Conservation (phyloP, 2,888 invertebrate species). For the Alloplasta piceator region DNA sequence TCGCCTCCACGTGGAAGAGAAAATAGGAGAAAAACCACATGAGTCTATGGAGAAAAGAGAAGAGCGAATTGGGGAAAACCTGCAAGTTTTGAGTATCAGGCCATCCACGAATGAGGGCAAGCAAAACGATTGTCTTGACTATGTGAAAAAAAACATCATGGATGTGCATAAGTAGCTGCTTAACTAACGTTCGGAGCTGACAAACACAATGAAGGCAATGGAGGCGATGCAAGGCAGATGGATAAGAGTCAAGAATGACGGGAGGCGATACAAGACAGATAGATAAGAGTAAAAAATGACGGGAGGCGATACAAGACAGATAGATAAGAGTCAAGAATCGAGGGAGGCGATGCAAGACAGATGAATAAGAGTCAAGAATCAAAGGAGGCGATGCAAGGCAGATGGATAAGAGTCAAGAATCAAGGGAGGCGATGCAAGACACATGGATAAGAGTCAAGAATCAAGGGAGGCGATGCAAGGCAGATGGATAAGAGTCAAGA, state of each 20-base stretch:
- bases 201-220: background rate
- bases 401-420: constrained; percentile 1
- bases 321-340: background rate
- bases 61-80: constrained; percentile 24
- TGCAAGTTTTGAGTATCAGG: constrained; percentile 12
- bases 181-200: too few relatives aligned
- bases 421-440: constrained; percentile 2
- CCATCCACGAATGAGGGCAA: background rate
- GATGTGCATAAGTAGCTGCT: too few relatives aligned
- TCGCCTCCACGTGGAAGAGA: background rate
- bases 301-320: background rate
- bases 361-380: constrained; percentile 1
- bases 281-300: constrained; percentile 4
- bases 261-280: background rate
- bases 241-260: constrained; percentile 5
- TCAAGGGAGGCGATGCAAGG: constrained; percentile 1
- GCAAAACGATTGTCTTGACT: constrained; percentile 6
- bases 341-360: constrained; percentile 1
- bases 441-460: background rate
- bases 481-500: background rate
- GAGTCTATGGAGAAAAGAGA: background rate
- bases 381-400: background rate
- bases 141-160: constrained; percentile 1
- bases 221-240: background rate
- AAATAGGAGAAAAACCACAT: constrained; percentile 18